Evolutionary conservation across 1,140 invertebrate species (phyloP), one percentile per base, ranked within the genome.

Genomic region (Charaxes varanes): DNA sequence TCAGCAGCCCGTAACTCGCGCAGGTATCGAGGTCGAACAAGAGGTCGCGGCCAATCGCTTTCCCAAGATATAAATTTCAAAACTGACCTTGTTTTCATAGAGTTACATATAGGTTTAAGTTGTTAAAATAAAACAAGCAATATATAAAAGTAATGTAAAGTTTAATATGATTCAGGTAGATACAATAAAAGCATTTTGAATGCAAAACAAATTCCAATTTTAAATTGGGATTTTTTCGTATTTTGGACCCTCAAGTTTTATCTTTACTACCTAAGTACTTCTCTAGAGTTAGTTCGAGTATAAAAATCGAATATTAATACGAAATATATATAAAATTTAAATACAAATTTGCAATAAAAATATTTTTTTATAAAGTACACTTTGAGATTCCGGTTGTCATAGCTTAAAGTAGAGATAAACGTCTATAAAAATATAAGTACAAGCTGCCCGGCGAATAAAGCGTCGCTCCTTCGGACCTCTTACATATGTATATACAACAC

Each of bases 361-460:
- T 32, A n/a, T n/a, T n/a, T n/a, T n/a, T 32, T 16, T 7, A 18
- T 28, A 27, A 38, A 26, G 23, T 26, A 49, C 46, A 33, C 12
- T 12, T 37, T 52, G 49, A 52, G 49, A 52, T 52, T 52, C 49
- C 19, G 23, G 13, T 11, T 26, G 49, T 42, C 42, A 41, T 37
- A 16, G 27, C 31, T 49, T 42, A 37, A 37, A 27, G 35, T 36
- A 41, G 37, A 32, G 10, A 24, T 23, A 1, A 6, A 36, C 8
- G 16, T 23, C 4, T 28, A n/a, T 30, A 22, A 41, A 32, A 18
- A 34, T 18, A 42, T 18, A 42, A 41, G 38, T 41, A 42, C 31
- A 42, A 10, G 10, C 6, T 31, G 30, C 21, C 27, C 10, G 34
- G 35, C 17, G 23, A 15, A 23, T 23, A 35, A 14, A 3, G 10